A percentile compares a stretch with the other conserved stretches of the same genome.
phyloP scores from a whole-genome alignment of 2,888 invertebrate genomes.

The Ophion ellenae region DNA sequence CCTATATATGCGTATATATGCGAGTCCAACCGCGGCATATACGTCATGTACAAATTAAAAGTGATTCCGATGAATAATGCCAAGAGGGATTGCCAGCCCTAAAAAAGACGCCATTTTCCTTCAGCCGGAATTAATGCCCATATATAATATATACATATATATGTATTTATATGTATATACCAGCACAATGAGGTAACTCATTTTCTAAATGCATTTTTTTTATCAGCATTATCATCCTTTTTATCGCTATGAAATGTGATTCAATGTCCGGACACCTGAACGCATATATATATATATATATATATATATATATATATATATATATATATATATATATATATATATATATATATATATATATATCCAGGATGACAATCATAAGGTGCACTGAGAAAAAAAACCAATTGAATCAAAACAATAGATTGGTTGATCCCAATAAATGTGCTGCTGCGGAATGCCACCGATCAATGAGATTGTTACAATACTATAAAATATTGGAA shows the following conservation, averaged over 20 bases:
- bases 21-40: slow-evolving; percentile 6
- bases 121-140: slow-evolving; percentile 18
- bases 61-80: slow-evolving; percentile 73
- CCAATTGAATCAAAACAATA: too few species aligned
- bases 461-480: too few species aligned
- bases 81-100: background rate
- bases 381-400: too few species aligned
- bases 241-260: background rate
- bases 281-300: too few species aligned
- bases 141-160: background rate
- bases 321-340: too few species aligned
- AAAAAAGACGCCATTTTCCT: slow-evolving; percentile 44
- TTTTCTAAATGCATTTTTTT: background rate
- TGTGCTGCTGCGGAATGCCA: too few species aligned
- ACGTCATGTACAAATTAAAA: slow-evolving; percentile 77
- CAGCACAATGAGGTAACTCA: background rate
- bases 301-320: too few species aligned
- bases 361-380: too few species aligned
- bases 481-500: too few species aligned
- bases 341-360: too few species aligned
- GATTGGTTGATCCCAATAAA: too few species aligned
- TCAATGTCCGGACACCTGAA: background rate
- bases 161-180: background rate
- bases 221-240: background rate
- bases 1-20: slow-evolving; percentile 58